These are phyloP conservation scores for Mesoclemmys tuberculata DNA, from an alignment of 2,113 vertebrate species.

Conservation along the genomic window DNA sequence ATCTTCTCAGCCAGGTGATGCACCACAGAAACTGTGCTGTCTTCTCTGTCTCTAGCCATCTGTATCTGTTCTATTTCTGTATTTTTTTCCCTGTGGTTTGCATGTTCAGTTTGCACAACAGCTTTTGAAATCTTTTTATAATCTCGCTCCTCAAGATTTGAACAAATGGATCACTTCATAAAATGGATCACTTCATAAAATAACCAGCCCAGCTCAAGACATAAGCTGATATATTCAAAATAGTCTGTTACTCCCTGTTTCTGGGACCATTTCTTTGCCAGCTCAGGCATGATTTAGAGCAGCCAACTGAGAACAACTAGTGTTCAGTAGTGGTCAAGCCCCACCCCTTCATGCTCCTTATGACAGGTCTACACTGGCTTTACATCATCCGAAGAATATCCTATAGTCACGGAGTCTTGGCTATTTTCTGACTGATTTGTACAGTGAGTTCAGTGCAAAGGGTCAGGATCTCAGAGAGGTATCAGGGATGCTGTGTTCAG, in stretches of 20 bases:
- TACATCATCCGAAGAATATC: neutral
- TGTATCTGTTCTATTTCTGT: fast-evolving
- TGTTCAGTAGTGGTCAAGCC: fast-evolving
- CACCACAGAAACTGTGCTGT: neutral
- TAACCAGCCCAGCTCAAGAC: neutral
- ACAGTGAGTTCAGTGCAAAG: fast-evolving
- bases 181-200: neutral
- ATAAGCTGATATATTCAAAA: fast-evolving
- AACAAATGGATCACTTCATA: neutral
- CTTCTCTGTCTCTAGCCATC: neutral
- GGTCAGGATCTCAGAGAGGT: neutral
- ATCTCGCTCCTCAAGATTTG: neutral
- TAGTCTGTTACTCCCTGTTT: neutral
- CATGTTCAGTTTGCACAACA: neutral
- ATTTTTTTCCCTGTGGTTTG: fast-evolving
- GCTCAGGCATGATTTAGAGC: neutral
- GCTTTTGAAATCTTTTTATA: neutral
- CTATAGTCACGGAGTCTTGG: neutral
- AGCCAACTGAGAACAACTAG: neutral
- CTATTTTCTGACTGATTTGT: neutral
- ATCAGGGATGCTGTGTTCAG: neutral
- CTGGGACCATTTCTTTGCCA: neutral
- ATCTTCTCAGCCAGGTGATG: neutral
- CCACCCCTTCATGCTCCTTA: fast-evolving
- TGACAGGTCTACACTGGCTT: fast-evolving